These are phyloP conservation scores for Callionymus lyra DNA, from an alignment of 2,113 vertebrate genomes.

Conservation along the genomic window DNA sequence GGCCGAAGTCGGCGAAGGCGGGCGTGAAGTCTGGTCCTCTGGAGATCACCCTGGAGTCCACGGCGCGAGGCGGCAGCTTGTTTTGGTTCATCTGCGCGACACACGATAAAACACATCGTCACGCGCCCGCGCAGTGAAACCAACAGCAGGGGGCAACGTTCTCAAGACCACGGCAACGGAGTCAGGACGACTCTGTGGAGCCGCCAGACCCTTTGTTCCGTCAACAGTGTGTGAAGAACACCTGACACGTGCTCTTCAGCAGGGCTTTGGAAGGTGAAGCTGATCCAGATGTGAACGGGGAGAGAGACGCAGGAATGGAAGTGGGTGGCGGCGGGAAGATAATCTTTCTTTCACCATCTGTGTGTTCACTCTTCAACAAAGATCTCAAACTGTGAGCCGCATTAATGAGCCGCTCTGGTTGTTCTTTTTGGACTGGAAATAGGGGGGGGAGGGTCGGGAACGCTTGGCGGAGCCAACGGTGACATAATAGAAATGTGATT, in stretches of 20 bases:
- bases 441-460: slow-evolving; percentile 37
- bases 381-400: slow-evolving; percentile 25
- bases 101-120: background rate
- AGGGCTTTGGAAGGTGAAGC: slow-evolving; percentile 14
- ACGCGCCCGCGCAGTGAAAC: background rate
- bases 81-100: slow-evolving; percentile 84
- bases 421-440: slow-evolving; percentile 21
- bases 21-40: slow-evolving; percentile 96
- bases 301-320: slow-evolving; percentile 14
- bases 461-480: slow-evolving; percentile 52
- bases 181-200: no score
- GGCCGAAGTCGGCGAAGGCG: slow-evolving; percentile 92
- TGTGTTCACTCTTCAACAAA: slow-evolving; percentile 33
- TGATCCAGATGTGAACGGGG: slow-evolving; percentile 45
- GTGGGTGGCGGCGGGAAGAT: slow-evolving; percentile 36
- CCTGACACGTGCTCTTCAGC: background rate
- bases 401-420: slow-evolving; percentile 17
- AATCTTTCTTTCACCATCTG: slow-evolving; percentile 28
- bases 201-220: no score
- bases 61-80: slow-evolving; percentile 75
- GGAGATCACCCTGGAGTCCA: slow-evolving; percentile 83
- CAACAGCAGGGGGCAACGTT: slow-evolving; percentile 58
- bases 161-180: background rate
- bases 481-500: slow-evolving; percentile 65
- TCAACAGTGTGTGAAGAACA: no score